A percentile compares a stretch with the other conserved stretches of the same genome.
Evolutionary conservation across 2,113 vertebrate genomes (phyloP).

Genomic region (Cyrtonyx montezumae): DNA sequence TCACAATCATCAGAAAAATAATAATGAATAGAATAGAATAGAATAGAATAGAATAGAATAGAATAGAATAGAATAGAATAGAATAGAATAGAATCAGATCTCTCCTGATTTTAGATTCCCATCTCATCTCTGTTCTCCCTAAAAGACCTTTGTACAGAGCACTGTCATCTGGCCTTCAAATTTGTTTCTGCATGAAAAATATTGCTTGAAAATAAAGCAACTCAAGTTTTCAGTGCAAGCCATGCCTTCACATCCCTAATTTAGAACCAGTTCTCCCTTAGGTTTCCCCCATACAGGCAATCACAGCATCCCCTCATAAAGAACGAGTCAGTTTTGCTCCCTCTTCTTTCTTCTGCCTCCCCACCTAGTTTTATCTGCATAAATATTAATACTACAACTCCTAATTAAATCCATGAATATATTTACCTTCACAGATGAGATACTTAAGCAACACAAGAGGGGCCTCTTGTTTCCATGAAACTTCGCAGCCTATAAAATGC

Average conservation of each 20-base stretch:
- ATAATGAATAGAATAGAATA: not conserved
- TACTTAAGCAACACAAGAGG: constrained; percentile 55
- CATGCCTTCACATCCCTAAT: not conserved
- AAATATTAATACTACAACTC: constrained; percentile 58
- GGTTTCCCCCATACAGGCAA: not conserved
- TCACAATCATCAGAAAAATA: not conserved
- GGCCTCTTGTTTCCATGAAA: constrained; percentile 45
- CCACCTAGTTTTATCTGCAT: constrained; percentile 17
- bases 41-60: not conserved
- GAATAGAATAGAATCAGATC: not conserved
- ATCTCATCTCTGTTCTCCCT: not conserved
- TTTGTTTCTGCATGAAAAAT: not conserved
- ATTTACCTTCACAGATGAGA: constrained; percentile 64
- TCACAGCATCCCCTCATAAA: not conserved
- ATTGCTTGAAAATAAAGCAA: not conserved
- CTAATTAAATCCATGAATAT: constrained; percentile 65
- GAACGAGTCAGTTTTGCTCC: not conserved
- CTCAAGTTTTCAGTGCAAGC: not conserved
- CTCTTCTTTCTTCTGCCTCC: not conserved
- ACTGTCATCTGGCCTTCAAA: not conserved
- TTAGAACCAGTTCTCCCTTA: not conserved
- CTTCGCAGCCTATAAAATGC: constrained; percentile 54
- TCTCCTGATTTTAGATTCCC: not conserved
- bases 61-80: not conserved
- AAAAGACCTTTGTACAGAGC: not conserved